Base-by-base conservation (phyloP, 2,797 vertebrate genomes). In the Sebastiscus albofasciatus region DNA sequence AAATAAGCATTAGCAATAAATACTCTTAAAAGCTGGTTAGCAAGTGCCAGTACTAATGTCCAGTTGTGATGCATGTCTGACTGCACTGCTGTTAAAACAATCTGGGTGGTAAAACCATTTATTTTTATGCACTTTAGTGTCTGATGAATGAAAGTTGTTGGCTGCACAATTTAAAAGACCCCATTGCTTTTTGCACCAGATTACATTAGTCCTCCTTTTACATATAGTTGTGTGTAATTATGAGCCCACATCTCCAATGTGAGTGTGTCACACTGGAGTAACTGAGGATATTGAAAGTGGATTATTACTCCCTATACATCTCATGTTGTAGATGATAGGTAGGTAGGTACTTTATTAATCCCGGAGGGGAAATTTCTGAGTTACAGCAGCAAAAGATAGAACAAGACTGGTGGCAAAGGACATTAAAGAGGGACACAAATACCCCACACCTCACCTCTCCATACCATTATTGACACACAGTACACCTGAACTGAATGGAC, bases 171-270 rank as follows among this genome's bases (percentile, higher is more conserved):
- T 84, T 82, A 56, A 62, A 73, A 67, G 75, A 42, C 9, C 52
- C 1, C 66, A 0, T 29, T 49, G 72, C 55, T 39, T 27, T 72
- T 85, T 83, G 83, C 80, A 39, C 11, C 69, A 75, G 39, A 61
- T 80, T 64, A 18, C 16, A 49, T 49, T 20, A 77, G 36, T 55
- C 55, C 0, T 22, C 68, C 80, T 39, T 77, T 65, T 10, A 64
- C 75, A 33, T 73, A 9, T 27, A 39, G 36, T 84, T 71, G 59
- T 68, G 72, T 59, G 77, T 46, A 67, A 34, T 24, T 24, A 24
- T 22, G 52, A 79, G 81, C n/a, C 56, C 36, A 39, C 74, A 73
- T 84, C 84, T 89, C 88, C 87, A 84, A 24, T 64, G 80, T 42
- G 75, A 83, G 85, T 65, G 36, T 34, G 75, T 27, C 76, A 81